phyloP scores from a whole-genome alignment of 2,113 vertebrate species.

The Barnardius zonarius region DNA sequence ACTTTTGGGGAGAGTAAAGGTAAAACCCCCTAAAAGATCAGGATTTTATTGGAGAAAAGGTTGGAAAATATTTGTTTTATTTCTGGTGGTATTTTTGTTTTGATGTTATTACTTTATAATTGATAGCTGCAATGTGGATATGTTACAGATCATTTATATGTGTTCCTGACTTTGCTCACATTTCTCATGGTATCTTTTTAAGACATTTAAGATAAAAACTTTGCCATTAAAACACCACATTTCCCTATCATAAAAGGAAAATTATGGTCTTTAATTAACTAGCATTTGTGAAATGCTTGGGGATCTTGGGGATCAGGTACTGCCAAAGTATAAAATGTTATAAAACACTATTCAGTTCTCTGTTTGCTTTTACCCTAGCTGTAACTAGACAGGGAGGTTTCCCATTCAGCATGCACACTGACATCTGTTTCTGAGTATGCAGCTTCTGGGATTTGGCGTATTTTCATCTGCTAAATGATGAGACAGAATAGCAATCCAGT shows the following conservation, averaged over 20 bases:
- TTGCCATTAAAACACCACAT: not conserved
- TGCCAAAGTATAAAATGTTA: not conserved
- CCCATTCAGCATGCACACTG: not conserved
- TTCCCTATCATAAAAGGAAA: not conserved
- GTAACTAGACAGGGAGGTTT: not conserved
- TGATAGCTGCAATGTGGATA: not conserved
- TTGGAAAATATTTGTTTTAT: not conserved
- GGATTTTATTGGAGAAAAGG: not conserved
- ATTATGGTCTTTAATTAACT: not conserved
- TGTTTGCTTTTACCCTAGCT: not conserved
- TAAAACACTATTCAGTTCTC: not conserved
- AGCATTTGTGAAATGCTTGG: not conserved
- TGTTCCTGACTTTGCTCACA: not conserved
- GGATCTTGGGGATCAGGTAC: not conserved
- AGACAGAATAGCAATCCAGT: not conserved
- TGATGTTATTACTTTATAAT: not conserved
- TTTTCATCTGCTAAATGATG: not conserved
- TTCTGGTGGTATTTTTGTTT: not conserved
- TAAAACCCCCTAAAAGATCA: not conserved
- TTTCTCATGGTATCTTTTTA: not conserved
- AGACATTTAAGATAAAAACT: not conserved
- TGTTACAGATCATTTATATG: not conserved
- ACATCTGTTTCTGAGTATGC: not conserved
- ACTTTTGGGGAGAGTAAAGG: not conserved
- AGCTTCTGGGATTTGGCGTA: not conserved